Evolutionary conservation across 2,797 vertebrate genomes (phyloP).

Genomic region (Harpagifer antarcticus): DNA sequence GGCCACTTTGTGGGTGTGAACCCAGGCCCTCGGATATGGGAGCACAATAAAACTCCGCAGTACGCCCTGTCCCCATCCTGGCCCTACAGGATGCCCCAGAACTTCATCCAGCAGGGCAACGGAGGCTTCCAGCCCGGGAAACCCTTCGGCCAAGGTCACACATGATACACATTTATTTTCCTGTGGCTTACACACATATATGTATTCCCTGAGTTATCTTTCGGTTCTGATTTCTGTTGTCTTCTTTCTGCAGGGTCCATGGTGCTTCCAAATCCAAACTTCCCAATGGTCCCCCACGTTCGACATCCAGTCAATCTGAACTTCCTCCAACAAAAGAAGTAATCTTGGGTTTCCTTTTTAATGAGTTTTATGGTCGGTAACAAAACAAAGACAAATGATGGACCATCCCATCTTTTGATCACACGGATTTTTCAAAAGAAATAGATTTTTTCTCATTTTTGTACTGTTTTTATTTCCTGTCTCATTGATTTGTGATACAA

Average conservation of each 20-base stretch:
- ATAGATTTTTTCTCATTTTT: constrained; percentile 94
- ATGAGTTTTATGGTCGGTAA: constrained; percentile 63
- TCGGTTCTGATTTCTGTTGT: neutral
- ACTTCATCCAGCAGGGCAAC: constrained; percentile 94
- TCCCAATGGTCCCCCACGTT: constrained; percentile 92
- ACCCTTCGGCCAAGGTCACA: constrained; percentile 92
- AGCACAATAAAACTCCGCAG: constrained; percentile 88
- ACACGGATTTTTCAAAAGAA: constrained; percentile 90
- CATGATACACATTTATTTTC: neutral
- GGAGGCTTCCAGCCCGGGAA: constrained; percentile 91
- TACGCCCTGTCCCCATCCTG: constrained; percentile 92
- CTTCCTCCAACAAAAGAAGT: constrained; percentile 98
- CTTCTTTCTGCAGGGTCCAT: constrained; percentile 87
- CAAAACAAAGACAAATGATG: constrained; percentile 66
- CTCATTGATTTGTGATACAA: constrained; percentile 97
- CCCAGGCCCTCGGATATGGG: constrained; percentile 90
- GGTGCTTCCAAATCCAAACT: constrained; percentile 91
- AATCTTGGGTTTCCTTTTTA: constrained; percentile 75
- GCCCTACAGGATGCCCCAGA: constrained; percentile 95
- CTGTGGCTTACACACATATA: neutral
- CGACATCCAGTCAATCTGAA: constrained; percentile 92
- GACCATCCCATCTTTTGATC: constrained; percentile 87
- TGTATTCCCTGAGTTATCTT: rapidly evolving
- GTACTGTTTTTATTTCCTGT: constrained; percentile 93
- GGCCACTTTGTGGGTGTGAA: constrained; percentile 89